phyloP scores from a whole-genome alignment of 2,888 invertebrate species.

The Acleris holmiana region DNA sequence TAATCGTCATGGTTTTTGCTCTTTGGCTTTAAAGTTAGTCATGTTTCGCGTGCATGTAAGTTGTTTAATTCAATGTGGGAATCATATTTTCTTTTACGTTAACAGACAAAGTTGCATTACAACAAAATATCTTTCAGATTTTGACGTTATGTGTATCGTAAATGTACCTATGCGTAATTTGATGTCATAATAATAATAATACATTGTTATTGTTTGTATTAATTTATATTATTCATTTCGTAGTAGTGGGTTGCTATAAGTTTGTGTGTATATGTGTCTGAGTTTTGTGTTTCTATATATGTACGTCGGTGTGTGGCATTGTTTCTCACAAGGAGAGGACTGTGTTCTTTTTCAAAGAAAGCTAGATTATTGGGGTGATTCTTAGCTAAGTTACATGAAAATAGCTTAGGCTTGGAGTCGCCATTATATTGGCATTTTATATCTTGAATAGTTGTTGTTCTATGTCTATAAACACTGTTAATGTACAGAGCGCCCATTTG shows the following conservation, averaged over 20 bases:
- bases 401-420: no score
- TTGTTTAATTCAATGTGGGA: constrained; percentile 47
- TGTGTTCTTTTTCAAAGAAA: no score
- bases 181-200: no score
- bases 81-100: constrained; percentile 20
- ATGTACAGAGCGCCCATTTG: no score
- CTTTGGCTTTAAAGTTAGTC: constrained; percentile 63
- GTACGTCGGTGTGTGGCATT: no score
- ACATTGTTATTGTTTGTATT: neutral
- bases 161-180: neutral
- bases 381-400: no score
- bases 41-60: constrained; percentile 71
- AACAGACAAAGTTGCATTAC: neutral
- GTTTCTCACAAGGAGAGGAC: no score
- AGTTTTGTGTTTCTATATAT: no score
- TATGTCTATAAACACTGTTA: constrained; percentile 10
- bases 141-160: neutral
- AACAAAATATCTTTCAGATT: neutral
- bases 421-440: no score
- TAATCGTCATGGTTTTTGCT: constrained; percentile 75
- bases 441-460: constrained; percentile 12
- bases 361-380: no score
- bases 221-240: neutral
- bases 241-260: neutral
- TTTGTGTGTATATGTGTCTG: no score